These are phyloP conservation scores for Hoplodrina blanda DNA, from an alignment of 2,888 invertebrate genomes.

Conservation along the genomic window DNA sequence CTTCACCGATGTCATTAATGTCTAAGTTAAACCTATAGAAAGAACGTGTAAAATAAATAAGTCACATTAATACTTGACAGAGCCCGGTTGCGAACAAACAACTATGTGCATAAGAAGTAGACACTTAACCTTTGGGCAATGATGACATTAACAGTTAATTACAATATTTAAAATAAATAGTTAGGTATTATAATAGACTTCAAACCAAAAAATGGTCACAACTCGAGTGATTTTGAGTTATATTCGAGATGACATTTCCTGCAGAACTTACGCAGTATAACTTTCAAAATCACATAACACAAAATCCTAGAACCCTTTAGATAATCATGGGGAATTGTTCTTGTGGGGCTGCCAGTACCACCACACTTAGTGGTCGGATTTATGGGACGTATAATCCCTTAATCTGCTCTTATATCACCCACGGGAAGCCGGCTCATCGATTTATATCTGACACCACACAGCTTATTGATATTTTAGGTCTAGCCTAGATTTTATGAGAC, in stretches of 20 bases:
- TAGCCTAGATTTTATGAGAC: conserved; percentile 32
- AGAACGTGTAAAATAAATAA: too few relatives aligned
- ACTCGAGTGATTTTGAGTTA: too few relatives aligned
- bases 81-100: too few relatives aligned
- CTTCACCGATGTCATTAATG: too few relatives aligned
- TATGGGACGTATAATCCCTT: conserved; percentile 41
- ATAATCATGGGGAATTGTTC: conserved; percentile 54
- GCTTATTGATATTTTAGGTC: conserved; percentile 32
- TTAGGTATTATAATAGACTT: too few relatives aligned
- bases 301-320: conserved; percentile 33
- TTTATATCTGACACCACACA: conserved; percentile 30
- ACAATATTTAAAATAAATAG: too few relatives aligned
- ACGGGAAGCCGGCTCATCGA: conserved; percentile 24
- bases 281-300: conserved; percentile 30
- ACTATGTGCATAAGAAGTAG: too few relatives aligned
- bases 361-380: conserved; percentile 35
- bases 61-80: too few relatives aligned
- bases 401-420: conserved; percentile 53
- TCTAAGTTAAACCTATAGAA: too few relatives aligned
- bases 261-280: conserved; percentile 16
- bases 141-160: too few relatives aligned
- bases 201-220: too few relatives aligned
- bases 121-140: too few relatives aligned
- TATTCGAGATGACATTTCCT: not conserved
- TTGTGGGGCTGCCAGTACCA: conserved; percentile 44